Conservation (phyloP, 2,888 invertebrate species). For the Drosophila pegasa region DNA sequence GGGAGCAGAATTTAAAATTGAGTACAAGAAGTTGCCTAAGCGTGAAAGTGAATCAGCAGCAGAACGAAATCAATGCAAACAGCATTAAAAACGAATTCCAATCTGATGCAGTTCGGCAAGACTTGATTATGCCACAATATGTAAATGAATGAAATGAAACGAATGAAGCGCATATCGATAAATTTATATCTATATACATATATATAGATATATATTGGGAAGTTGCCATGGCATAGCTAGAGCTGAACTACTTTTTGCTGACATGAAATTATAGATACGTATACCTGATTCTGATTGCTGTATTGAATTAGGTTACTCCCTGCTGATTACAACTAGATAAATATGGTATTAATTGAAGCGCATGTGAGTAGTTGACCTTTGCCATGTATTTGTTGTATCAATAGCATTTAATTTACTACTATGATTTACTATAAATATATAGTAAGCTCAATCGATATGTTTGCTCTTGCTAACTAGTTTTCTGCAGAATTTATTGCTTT, state of each 20-base stretch:
- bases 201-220: no score
- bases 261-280: neutral
- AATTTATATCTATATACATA: no score
- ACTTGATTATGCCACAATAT: neutral
- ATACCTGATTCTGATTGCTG: neutral
- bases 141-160: conserved; percentile 1
- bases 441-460: no score
- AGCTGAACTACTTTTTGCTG: neutral
- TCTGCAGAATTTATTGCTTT: no score
- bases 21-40: conserved; percentile 3
- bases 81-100: conserved; percentile 31
- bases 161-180: neutral
- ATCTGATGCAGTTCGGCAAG: conserved; percentile 11
- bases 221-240: neutral
- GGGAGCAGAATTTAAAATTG: conserved; percentile 1
- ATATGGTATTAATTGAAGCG: neutral
- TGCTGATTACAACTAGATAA: neutral
- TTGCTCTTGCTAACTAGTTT: no score
- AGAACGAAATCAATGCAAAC: conserved; percentile 28
- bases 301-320: no score
- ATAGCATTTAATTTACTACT: no score
- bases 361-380: accelerated
- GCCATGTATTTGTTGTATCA: neutral
- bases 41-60: neutral
- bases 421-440: no score